Percentiles rank a stretch among this genome's conserved stretches.
Conservation (phyloP, 2,113 vertebrate species). For the Odontophorus gujanensis region DNA sequence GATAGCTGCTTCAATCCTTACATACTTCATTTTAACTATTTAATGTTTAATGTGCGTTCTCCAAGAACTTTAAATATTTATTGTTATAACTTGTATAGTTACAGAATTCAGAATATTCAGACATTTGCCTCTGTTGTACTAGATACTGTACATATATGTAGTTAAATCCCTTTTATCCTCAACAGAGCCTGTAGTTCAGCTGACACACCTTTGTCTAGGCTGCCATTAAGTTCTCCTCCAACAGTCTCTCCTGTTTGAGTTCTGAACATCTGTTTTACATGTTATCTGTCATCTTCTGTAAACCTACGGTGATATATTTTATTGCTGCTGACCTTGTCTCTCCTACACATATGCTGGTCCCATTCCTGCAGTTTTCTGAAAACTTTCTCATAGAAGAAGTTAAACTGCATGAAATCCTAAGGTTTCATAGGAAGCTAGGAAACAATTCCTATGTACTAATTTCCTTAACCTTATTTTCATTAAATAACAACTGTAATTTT, state of each 20-base stretch:
- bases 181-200: background rate
- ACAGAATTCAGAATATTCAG: background rate
- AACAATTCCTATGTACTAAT: background rate
- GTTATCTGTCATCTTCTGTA: constrained; percentile 3
- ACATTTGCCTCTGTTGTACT: background rate
- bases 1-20: background rate
- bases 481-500: background rate
- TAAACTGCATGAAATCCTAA: background rate
- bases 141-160: background rate
- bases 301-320: background rate
- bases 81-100: background rate
- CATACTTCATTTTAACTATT: background rate
- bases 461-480: background rate
- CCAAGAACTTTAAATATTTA: background rate
- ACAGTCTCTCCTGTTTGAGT: background rate
- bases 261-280: constrained; percentile 34
- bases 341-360: background rate
- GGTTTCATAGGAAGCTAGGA: background rate
- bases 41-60: background rate
- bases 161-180: background rate
- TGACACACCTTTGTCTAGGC: background rate
- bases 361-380: constrained; percentile 1
- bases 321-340: background rate
- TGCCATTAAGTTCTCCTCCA: background rate
- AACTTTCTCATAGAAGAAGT: background rate